Conservation (phyloP, 2,797 vertebrate species). For the Potorous gilbertii region DNA sequence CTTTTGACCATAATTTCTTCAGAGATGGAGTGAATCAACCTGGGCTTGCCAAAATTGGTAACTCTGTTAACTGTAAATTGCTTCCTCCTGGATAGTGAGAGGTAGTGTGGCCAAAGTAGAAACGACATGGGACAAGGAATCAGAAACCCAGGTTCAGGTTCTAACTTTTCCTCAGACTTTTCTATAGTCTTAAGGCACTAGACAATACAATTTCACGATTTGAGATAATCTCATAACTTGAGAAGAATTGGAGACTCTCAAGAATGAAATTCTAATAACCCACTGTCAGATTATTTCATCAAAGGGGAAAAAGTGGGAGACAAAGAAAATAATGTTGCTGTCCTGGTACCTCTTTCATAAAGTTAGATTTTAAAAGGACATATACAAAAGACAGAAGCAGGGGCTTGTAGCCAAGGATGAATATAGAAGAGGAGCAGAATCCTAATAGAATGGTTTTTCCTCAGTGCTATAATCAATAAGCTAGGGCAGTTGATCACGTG, state of each 20-base stretch:
- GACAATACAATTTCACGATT: background rate
- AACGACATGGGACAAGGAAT: background rate
- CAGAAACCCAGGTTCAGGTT: background rate
- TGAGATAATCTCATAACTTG: background rate
- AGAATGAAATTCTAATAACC: background rate
- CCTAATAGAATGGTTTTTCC: background rate
- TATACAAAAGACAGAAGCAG: background rate
- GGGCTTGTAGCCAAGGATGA: background rate
- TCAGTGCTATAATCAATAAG: background rate
- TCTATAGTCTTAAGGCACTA: background rate
- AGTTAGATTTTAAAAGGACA: background rate
- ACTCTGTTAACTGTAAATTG: background rate
- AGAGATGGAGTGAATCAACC: background rate
- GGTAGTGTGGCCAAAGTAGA: background rate
- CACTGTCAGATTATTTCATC: background rate
- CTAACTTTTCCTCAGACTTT: background rate
- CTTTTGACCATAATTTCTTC: background rate
- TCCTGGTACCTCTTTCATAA: background rate
- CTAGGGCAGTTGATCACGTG: background rate
- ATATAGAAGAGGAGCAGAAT: background rate
- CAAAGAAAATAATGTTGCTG: background rate
- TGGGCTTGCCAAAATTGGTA: background rate
- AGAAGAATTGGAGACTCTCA: background rate
- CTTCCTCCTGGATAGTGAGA: background rate
- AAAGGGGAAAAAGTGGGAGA: background rate